A percentile compares a stretch with the other conserved stretches of the same genome.
These are phyloP conservation scores for Syritta pipiens DNA, from an alignment of 2,888 invertebrate genomes.

Conservation along the genomic window DNA sequence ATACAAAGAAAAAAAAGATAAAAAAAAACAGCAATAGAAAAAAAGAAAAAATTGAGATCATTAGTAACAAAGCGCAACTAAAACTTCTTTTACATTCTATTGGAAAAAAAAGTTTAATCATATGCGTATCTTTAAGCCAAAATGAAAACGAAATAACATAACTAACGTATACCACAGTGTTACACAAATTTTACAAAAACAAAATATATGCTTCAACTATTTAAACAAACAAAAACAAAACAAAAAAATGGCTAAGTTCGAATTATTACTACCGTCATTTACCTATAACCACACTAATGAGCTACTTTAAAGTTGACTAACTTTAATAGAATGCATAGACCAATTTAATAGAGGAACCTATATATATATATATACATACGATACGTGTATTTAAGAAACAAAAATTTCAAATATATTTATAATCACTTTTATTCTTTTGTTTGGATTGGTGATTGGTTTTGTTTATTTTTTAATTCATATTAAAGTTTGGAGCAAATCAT, in stretches of 20 bases:
- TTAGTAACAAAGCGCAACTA: constrained; percentile 26
- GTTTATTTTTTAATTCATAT: no score
- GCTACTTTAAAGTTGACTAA: constrained; percentile 63
- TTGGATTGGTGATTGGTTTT: no score
- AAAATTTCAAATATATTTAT: constrained; percentile 30
- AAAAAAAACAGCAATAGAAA: constrained; percentile 23
- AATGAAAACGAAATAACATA: constrained; percentile 15
- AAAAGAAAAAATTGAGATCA: constrained; percentile 26
- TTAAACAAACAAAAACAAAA: constrained; percentile 3
- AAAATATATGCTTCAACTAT: constrained; percentile 46
- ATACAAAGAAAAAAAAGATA: constrained; percentile 20
- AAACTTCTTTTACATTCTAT: constrained; percentile 56
- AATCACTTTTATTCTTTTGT: not conserved
- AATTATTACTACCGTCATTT: constrained; percentile 47
- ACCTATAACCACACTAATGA: constrained; percentile 54
- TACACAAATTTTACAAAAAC: constrained; percentile 8
- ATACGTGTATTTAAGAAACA: not conserved
- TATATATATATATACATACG: not conserved
- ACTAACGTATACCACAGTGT: constrained; percentile 49
- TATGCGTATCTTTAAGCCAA: constrained; percentile 47
- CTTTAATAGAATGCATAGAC: constrained; percentile 65
- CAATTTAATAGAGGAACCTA: constrained; percentile 65
- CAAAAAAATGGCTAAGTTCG: constrained; percentile 27
- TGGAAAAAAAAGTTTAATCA: constrained; percentile 37
- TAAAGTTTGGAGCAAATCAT: no score